Percentiles rank a stretch among this genome's conserved stretches.
phyloP scores from a whole-genome alignment of 1,140 invertebrate genomes.

The Micrasema minimum region DNA sequence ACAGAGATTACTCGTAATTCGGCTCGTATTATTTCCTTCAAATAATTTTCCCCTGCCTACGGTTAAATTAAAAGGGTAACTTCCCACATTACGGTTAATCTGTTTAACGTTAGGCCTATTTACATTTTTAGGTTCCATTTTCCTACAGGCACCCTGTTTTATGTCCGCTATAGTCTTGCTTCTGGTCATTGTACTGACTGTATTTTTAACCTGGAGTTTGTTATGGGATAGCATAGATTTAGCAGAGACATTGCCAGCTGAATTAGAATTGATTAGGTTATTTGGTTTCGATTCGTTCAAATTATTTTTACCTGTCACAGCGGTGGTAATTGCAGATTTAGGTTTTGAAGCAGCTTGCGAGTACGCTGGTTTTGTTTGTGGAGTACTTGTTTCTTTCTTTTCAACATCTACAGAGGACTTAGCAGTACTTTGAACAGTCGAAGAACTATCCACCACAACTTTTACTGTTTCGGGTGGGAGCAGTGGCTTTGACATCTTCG shows the following conservation, averaged over 20 bases:
- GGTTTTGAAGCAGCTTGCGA: slow-evolving; percentile 66
- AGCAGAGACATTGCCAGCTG: slow-evolving; percentile 13
- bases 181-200: slow-evolving; percentile 56
- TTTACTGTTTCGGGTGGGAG: too few relatives aligned
- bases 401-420: slow-evolving; percentile 5
- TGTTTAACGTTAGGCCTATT: slow-evolving; percentile 42
- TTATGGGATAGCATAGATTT: slow-evolving; percentile 21
- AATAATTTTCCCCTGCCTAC: slow-evolving; percentile 63
- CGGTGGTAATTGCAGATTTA: slow-evolving; percentile 58
- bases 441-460: too few relatives aligned
- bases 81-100: slow-evolving; percentile 54
- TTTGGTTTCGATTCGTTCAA: slow-evolving; percentile 56
- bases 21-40: slow-evolving; percentile 55
- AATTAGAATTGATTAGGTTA: slow-evolving; percentile 40
- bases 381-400: slow-evolving; percentile 37
- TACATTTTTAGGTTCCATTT: slow-evolving; percentile 35
- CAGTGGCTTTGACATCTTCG: too few relatives aligned
- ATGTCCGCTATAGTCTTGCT: slow-evolving; percentile 71
- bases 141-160: slow-evolving; percentile 53
- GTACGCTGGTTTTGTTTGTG: slow-evolving; percentile 60
- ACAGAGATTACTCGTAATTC: slow-evolving; percentile 40
- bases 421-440: too few relatives aligned
- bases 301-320: slow-evolving; percentile 52
- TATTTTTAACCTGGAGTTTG: slow-evolving; percentile 37
- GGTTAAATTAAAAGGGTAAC: slow-evolving; percentile 66